These are phyloP conservation scores for Germaria angustata DNA, from an alignment of 2,888 invertebrate genomes.

Conservation along the genomic window DNA sequence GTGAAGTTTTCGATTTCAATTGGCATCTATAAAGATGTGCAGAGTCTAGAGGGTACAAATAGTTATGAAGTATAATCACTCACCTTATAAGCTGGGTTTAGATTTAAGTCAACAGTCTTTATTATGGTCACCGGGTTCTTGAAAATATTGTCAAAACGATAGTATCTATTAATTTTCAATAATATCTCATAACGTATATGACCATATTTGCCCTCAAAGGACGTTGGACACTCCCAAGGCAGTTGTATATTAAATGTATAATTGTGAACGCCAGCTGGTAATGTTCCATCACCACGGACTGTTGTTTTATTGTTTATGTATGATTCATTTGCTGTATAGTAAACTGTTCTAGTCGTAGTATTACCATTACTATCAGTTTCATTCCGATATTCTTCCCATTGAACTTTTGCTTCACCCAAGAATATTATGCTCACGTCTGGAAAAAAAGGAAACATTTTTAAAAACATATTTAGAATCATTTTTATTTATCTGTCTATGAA, in stretches of 20 bases:
- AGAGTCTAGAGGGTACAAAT: neutral
- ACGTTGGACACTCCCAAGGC: slow-evolving; percentile 69
- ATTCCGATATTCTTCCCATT: slow-evolving; percentile 67
- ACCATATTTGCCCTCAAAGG: slow-evolving; percentile 86
- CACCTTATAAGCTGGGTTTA: slow-evolving; percentile 84
- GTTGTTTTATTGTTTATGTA: slow-evolving; percentile 65
- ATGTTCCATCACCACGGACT: slow-evolving; percentile 61
- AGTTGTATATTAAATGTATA: slow-evolving; percentile 70
- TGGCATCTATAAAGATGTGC: slow-evolving; percentile 59
- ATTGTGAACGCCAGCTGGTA: slow-evolving; percentile 68
- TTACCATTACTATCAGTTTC: slow-evolving; percentile 24
- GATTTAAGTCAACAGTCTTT: slow-evolving; percentile 88
- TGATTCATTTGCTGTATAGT: slow-evolving; percentile 62
- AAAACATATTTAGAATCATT: too few species aligned
- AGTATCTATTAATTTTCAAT: slow-evolving; percentile 88
- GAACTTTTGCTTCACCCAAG: slow-evolving; percentile 69
- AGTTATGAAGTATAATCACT: slow-evolving; percentile 54
- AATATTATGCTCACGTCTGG: slow-evolving; percentile 69
- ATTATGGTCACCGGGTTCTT: slow-evolving; percentile 84
- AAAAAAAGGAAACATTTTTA: too few species aligned
- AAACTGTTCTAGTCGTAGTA: slow-evolving; percentile 50
- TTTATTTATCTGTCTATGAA: too few species aligned
- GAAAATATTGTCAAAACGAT: slow-evolving; percentile 83
- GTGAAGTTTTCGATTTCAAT: slow-evolving; percentile 64
- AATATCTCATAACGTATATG: slow-evolving; percentile 88